Base-by-base conservation (phyloP, 2,797 vertebrate genomes). In the Podarcis lilfordi region DNA sequence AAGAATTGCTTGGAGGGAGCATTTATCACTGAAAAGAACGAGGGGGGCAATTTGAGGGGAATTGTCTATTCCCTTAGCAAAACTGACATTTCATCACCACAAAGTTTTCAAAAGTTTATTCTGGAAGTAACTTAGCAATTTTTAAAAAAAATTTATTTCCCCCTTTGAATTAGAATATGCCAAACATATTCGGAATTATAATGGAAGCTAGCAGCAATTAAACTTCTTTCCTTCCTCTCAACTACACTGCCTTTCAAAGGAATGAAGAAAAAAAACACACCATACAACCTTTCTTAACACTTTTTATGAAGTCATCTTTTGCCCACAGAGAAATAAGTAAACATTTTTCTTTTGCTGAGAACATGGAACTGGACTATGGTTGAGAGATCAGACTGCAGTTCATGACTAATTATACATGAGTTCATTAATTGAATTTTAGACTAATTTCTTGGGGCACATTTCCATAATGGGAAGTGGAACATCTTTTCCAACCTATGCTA, bases 1-100 rank as follows among this genome's bases (percentile, higher is more conserved):
- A 72, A 17, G 3, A 82, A 91, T 59, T 11, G 78, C 75, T 83
- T 35, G 40, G 35, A 29, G 27, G 45, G 35, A 29, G 27, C 21
- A 80, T 88, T 93, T 75, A 84, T 91, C 35, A 37, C 40, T 83
- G 61, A 55, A 76, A 86, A 93, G 82, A 74, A 90, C 77, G 29
- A 80, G 81, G 61, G 50, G 35, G 45, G 25, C 89, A 61, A 82
- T 80, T 92, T 88, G 74, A 87, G 85, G 66, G 87, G 77, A 82
- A 75, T 40, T 55, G 80, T 7, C 81, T 37, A 83, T 75, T 91
- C 86, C 82, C 74, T 88, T 59, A 69, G 85, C 50, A 91, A 91
- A 74, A 93, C 93, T 85, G 86, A 17, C 66, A 72, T 90, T 93
- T 86, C 25, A 27, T 82, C 91, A 82, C 91, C 86, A 11, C 87